Percentiles rank a stretch among this genome's conserved stretches.
These are phyloP conservation scores for Petrocephalus sullivani DNA, from an alignment of 2,797 vertebrate species.

Conservation along the genomic window DNA sequence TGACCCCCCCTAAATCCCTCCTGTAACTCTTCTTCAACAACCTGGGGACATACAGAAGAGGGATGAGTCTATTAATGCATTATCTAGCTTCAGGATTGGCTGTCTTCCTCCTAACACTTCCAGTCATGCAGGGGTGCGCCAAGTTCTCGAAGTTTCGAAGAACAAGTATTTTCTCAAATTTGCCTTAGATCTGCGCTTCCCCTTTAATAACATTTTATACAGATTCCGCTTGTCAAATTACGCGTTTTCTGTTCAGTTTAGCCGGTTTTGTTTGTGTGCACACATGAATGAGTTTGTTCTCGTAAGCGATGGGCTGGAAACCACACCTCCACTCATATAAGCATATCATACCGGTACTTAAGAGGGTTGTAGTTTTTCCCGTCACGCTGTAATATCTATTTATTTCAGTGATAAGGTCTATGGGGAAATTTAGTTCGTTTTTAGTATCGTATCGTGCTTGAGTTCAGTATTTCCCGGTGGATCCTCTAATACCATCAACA, in stretches of 20 bases:
- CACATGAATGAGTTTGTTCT: constrained; percentile 6
- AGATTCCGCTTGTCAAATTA: background rate
- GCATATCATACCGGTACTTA: constrained; percentile 12
- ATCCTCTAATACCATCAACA: constrained; percentile 19
- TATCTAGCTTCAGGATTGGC: background rate
- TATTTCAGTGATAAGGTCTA: constrained; percentile 9
- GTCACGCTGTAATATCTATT: constrained; percentile 17
- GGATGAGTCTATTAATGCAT: background rate
- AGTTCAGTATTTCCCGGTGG: constrained; percentile 19
- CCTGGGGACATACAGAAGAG: background rate
- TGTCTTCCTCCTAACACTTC: background rate
- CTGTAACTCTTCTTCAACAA: background rate
- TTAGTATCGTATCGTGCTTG: background rate
- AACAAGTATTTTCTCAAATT: background rate
- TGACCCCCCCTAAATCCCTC: background rate
- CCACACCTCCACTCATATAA: constrained; percentile 7
- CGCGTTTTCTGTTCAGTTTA: background rate
- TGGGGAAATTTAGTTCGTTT: constrained; percentile 14
- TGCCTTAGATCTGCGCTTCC: background rate
- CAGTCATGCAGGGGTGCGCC: background rate
- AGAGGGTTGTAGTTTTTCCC: background rate
- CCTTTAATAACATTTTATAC: background rate
- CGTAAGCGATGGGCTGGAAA: background rate
- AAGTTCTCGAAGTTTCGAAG: background rate
- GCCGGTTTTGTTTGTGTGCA: background rate